A percentile compares a stretch with the other conserved stretches of the same genome.
phyloP scores from a whole-genome alignment of 2,797 vertebrate species.

The Arremon brunneinucha region DNA sequence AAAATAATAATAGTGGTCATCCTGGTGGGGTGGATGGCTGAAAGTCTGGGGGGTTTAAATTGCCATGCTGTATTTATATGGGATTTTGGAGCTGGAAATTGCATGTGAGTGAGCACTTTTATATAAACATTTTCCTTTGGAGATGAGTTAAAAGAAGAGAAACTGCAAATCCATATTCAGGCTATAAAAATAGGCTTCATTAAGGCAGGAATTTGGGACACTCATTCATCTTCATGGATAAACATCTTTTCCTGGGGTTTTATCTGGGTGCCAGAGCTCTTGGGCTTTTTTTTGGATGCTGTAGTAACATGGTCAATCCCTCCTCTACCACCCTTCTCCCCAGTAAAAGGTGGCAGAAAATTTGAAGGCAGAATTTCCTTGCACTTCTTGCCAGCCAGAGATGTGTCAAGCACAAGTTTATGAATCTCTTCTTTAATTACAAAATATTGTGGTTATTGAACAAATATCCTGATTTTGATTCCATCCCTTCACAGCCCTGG shows the following conservation, averaged over 20 bases:
- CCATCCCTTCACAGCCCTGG: neutral
- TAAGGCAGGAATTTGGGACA: neutral
- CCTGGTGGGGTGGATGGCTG: neutral
- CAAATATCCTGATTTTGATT: neutral
- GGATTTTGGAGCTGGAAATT: neutral
- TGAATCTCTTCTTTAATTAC: neutral
- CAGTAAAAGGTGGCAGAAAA: neutral
- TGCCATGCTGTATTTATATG: accelerated
- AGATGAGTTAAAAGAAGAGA: neutral
- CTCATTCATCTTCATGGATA: neutral
- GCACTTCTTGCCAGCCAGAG: neutral
- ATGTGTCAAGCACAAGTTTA: accelerated
- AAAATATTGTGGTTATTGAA: neutral
- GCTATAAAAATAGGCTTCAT: neutral
- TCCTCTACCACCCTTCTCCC: neutral
- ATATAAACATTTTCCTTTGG: neutral
- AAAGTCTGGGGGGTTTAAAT: neutral
- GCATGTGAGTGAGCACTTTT: neutral
- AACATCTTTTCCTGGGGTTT: neutral
- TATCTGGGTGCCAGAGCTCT: neutral
- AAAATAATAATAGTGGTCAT: accelerated
- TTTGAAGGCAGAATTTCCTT: neutral
- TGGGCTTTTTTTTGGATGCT: neutral
- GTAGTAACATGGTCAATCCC: neutral
- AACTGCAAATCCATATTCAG: neutral